A percentile compares a stretch with the other conserved stretches of the same genome.
These are phyloP conservation scores for Operophtera brumata DNA, from an alignment of 2,888 invertebrate species.

Conservation along the genomic window DNA sequence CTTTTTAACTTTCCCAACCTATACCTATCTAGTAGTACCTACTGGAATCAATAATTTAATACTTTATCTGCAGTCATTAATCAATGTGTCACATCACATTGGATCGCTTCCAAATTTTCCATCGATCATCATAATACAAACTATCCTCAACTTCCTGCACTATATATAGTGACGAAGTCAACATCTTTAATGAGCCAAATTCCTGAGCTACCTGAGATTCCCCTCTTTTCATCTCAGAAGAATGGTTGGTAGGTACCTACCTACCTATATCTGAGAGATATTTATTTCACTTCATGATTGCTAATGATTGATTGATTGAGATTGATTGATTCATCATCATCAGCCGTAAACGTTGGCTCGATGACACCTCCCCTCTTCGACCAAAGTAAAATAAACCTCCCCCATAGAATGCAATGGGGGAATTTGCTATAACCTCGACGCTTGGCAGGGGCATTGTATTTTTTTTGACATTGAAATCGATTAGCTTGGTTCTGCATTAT, in stretches of 20 bases:
- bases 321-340: neutral
- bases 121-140: constrained; percentile 9
- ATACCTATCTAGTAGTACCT: no score
- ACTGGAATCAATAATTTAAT: no score
- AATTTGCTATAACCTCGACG: no score
- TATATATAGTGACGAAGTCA: constrained; percentile 18
- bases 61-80: neutral
- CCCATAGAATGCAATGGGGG: no score
- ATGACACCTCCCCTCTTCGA: no score
- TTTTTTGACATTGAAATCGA: no score
- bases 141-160: constrained; percentile 12
- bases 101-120: constrained; percentile 23
- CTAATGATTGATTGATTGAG: neutral
- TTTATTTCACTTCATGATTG: neutral
- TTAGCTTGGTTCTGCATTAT: no score
- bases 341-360: no score
- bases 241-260: neutral
- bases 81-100: constrained; percentile 6
- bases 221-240: neutral
- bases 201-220: neutral
- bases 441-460: no score
- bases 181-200: constrained; percentile 1
- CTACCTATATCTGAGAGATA: neutral
- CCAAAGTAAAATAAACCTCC: no score
- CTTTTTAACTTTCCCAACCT: no score